Conservation (phyloP, 2,888 invertebrate species). For the Epistrophe grossulariae region DNA sequence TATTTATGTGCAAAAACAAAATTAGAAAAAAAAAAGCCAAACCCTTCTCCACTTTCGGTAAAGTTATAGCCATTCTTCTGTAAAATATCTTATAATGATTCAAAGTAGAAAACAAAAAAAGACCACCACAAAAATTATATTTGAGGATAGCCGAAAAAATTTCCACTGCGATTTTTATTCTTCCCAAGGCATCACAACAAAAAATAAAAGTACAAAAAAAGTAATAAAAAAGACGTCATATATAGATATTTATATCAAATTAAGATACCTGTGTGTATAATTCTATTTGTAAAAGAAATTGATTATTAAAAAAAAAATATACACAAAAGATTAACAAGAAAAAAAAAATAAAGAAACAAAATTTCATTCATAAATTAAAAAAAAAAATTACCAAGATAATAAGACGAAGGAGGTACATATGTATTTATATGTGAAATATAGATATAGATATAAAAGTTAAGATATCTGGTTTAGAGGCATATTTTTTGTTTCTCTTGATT, state of each 20-base stretch:
- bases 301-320: neutral
- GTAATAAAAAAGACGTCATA: neutral
- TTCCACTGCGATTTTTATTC: constrained; percentile 3
- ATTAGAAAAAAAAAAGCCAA: no score
- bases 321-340: neutral
- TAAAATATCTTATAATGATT: constrained; percentile 24
- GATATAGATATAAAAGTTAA: neutral
- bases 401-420: neutral
- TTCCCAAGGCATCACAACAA: neutral
- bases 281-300: neutral
- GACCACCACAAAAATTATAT: neutral
- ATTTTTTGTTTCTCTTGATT: neutral
- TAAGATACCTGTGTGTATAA: neutral
- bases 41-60: no score
- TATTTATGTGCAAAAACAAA: no score
- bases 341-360: constrained; percentile 10
- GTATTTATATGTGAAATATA: no score
- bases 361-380: constrained; percentile 32
- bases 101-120: constrained; percentile 1
- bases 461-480: neutral
- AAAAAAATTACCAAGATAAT: constrained; percentile 3
- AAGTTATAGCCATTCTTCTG: no score
- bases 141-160: constrained; percentile 15
- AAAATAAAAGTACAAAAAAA: constrained; percentile 20
- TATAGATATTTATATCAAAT: neutral